A percentile compares a stretch with the other conserved stretches of the same genome.
phyloP scores from a whole-genome alignment of 2,113 vertebrate genomes.

The Hemicordylus capensis region DNA sequence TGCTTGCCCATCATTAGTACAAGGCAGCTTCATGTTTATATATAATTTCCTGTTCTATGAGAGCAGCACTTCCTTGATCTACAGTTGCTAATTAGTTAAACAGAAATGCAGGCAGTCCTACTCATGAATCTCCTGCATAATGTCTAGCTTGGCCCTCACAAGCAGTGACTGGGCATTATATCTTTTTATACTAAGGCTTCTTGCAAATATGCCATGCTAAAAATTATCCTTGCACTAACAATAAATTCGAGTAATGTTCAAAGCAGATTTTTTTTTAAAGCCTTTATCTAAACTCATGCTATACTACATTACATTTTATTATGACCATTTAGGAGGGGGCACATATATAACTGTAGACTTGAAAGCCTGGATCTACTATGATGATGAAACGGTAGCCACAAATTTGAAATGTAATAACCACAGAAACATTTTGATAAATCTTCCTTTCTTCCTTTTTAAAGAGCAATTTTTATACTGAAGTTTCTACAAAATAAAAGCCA shows the following conservation, averaged over 20 bases:
- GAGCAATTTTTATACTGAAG: constrained; percentile 59
- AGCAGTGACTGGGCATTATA: not conserved
- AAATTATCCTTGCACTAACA: not conserved
- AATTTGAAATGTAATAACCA: constrained; percentile 41
- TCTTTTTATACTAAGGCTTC: not conserved
- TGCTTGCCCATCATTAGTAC: no score
- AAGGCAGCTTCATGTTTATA: no score
- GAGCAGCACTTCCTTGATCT: not conserved
- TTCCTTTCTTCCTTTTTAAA: constrained; percentile 52
- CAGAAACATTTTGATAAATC: constrained; percentile 35
- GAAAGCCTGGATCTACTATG: not conserved
- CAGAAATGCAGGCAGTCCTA: not conserved
- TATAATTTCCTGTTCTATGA: not conserved
- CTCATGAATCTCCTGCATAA: not conserved
- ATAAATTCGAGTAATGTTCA: not conserved
- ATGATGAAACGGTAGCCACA: constrained; percentile 2
- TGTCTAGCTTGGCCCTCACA: not conserved
- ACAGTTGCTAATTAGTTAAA: not conserved
- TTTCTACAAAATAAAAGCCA: constrained; percentile 72
- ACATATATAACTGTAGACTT: not conserved
- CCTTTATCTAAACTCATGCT: not conserved
- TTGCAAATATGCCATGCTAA: not conserved
- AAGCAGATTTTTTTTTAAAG: not conserved
- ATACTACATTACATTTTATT: constrained; percentile 21
- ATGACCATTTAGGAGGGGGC: not conserved